Evolutionary conservation across 2,113 vertebrate species (phyloP), one percentile per base, ranked within the genome.

Genomic region (Alces alces): DNA sequence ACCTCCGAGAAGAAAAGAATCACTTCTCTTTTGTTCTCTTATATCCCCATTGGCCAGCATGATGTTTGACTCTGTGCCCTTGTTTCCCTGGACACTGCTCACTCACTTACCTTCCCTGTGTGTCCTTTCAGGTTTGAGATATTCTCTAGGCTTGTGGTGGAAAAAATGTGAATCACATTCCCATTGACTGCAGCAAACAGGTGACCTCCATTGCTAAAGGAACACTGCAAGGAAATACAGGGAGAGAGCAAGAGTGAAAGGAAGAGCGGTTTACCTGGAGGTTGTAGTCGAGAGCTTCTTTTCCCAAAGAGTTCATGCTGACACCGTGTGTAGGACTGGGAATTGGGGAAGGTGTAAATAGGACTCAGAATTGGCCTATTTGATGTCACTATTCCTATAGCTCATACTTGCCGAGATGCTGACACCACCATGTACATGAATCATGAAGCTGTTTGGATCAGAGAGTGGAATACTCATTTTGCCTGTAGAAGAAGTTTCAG

Each of bases 91-190:
- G 50, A 89, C 78, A 1, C 57, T 4, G 4, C 4, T 21, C 50
- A 61, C 55, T 96, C 92, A 97, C 99, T 98, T 55, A 99, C 99
- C 99, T 99, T 99, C 95, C 99, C 99, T 61, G 99, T 99, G 96
- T 99, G 99, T 86, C 99, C 99, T 98, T 99, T 99, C 95, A 99
- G 98, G 97, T 99, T 99, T 76, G 98, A 98, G 95, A 99, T 82
- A 95, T 99, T 99, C 93, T 99, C 99, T 97, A 99, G 99, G 70
- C 99, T 99, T 6, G 98, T 99, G 95, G 99, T 98, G 36, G 99
- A 99, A 97, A 99, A 99, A 98, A 99, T 98, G 92, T 99, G 99
- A 98, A 99, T 99, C 96, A 99, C 98, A 73, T 99, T 99, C 97
- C 99, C 99, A 98, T 98, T 99, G 98, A 99, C 99, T 10, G 99